A percentile compares a stretch with the other conserved stretches of the same genome.
phyloP scores from a whole-genome alignment of 2,888 invertebrate genomes.

The Zaprionus lineosus region DNA sequence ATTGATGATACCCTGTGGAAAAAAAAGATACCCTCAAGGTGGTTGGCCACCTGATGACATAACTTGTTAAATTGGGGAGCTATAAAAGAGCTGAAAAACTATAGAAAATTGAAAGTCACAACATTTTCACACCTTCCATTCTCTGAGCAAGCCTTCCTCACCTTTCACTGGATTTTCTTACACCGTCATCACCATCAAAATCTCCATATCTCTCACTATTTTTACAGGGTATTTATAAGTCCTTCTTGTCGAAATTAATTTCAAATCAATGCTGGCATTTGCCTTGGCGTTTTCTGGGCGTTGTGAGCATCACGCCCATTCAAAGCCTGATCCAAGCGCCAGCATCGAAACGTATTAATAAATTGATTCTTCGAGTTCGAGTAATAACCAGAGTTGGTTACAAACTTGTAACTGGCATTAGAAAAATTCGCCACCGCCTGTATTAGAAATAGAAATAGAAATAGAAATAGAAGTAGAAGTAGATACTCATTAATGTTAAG shows the following conservation, averaged over 20 bases:
- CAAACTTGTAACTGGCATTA: too few species aligned
- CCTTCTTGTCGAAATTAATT: neutral
- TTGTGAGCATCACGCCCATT: conserved; percentile 55
- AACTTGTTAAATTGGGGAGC: too few species aligned
- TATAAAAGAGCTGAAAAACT: too few species aligned
- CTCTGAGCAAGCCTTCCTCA: too few species aligned
- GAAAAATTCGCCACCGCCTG: too few species aligned
- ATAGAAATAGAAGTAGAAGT: conserved; percentile 21
- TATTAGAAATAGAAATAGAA: too few species aligned
- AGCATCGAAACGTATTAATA: conserved; percentile 30
- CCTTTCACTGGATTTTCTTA: too few species aligned
- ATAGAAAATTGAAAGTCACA: too few species aligned
- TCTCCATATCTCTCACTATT: too few species aligned
- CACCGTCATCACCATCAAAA: too few species aligned
- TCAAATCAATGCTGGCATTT: conserved; percentile 60
- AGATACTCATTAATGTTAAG: conserved; percentile 57
- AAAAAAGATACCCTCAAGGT: neutral
- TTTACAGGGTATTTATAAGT: conserved; percentile 14
- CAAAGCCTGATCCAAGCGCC: neutral
- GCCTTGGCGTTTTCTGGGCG: conserved; percentile 65
- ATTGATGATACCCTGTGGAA: conserved; percentile 24
- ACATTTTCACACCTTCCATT: too few species aligned
- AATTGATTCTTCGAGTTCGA: conserved; percentile 54
- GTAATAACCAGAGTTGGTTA: conserved; percentile 20
- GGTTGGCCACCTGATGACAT: too few species aligned